Conservation (phyloP, 2,797 vertebrate genomes). For the Melanogrammus aeglefinus region DNA sequence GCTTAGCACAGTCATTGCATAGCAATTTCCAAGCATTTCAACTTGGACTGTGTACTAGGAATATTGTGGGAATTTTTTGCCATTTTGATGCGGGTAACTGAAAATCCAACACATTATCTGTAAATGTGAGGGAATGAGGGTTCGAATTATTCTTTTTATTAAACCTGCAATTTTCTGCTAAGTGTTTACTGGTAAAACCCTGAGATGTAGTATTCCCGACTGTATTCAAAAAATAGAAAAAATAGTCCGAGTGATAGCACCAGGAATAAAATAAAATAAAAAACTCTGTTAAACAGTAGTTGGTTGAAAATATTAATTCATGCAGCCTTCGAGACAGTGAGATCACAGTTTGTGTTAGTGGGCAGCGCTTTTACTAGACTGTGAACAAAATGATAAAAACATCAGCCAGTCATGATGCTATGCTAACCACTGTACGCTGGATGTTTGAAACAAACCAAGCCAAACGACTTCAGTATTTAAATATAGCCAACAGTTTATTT, state of each 20-base stretch:
- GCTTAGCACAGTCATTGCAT: background rate
- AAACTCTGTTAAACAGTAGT: background rate
- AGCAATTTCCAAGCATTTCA: background rate
- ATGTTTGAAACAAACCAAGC: no score
- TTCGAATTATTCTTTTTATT: background rate
- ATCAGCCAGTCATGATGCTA: no score
- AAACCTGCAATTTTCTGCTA: background rate
- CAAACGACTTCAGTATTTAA: no score
- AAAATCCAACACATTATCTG: background rate
- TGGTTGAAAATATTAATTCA: background rate
- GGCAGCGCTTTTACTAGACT: background rate
- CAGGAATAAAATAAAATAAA: background rate
- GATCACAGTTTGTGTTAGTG: background rate
- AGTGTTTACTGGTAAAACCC: background rate
- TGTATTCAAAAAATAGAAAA: background rate
- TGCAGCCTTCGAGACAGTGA: background rate
- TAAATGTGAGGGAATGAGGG: background rate
- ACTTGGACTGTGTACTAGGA: background rate
- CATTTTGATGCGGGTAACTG: slow-evolving; percentile 1
- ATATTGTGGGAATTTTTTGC: background rate
- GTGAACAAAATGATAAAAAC: background rate
- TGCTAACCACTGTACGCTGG: no score
- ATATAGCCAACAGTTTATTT: no score
- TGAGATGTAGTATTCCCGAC: background rate
- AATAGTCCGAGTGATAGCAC: background rate